These are phyloP conservation scores for Anolis carolinensis DNA, from an alignment of 2,113 vertebrate genomes.

Conservation along the genomic window DNA sequence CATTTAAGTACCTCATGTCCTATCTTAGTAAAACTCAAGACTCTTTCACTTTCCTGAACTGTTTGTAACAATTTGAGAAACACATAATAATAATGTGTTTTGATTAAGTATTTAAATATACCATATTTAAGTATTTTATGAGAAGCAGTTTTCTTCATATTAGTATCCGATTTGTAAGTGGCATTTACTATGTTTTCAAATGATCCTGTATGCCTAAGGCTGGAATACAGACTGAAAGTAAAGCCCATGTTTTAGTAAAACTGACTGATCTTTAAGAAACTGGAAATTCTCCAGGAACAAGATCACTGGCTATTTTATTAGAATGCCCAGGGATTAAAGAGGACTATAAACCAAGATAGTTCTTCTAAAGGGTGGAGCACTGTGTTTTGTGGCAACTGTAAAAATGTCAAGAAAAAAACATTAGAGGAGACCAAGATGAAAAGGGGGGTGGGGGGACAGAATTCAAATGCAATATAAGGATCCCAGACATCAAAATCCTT, in stretches of 20 bases:
- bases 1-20: background rate
- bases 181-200: background rate
- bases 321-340: conserved; percentile 42
- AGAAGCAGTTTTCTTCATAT: background rate
- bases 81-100: background rate
- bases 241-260: conserved; percentile 40
- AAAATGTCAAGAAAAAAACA: conserved; percentile 29
- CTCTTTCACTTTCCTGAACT: background rate
- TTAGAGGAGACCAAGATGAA: conserved; percentile 37
- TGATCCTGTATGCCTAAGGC: conserved; percentile 15
- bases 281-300: conserved; percentile 45
- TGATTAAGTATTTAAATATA: background rate
- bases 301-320: conserved; percentile 49
- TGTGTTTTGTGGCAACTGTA: conserved; percentile 48
- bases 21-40: background rate
- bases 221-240: background rate
- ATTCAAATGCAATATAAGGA: conserved; percentile 8
- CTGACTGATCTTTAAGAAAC: conserved; percentile 40
- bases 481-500: conserved; percentile 30
- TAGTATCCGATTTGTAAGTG: background rate
- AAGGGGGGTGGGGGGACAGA: background rate
- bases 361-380: conserved; percentile 58
- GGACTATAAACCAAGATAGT: conserved; percentile 53
- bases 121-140: background rate
- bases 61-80: background rate